Base-by-base conservation (phyloP, 2,113 vertebrate species). In the Clarias magur region DNA sequence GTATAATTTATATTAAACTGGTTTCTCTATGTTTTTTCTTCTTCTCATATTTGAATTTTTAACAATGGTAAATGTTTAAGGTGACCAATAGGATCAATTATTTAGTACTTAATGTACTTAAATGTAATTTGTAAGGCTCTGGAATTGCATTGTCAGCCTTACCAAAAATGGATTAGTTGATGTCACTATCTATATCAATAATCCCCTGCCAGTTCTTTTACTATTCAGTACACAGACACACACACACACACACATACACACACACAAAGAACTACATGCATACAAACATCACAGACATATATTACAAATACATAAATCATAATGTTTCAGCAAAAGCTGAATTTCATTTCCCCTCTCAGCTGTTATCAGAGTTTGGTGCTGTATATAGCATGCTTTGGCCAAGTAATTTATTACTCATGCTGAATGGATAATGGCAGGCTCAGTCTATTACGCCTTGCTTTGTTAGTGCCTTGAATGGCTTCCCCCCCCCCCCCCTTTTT, bases 271-370 rank as follows among this genome's bases (percentile, higher is more conserved):
- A 70, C 42, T 42, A 85, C 48, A 65, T 67, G 87, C 92, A 92
- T 82, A 84, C 91, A 92, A 92, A 91, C 90, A 84, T 48, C 94
- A 91, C 94, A 95, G 94, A 91, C 95, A 95, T 96, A 94, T 95
- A 96, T 97, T 97, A 96, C 95, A 95, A 96, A 97, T 97, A 97
- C 97, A 99, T 99, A 99, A 99, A 99, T 99, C 97, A 99, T 98
- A 97, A 97, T 97, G 97, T 97, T 98, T 97, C 96, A 97, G 97
- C 96, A 97, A 97, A 97, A 98, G 97, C 96, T 97, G 96, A 97
- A 98, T 98, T 98, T 96, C 95, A 97, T 98, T 99, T 98, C 96
- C 97, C 94, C 97, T 97, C 96, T 96, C 94, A 95, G 93, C 95
- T 94, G 96, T 99, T 99, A 98, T 99, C 97, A 94, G 95, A 94